These are phyloP conservation scores for Mirounga angustirostris DNA, from an alignment of 2,113 vertebrate species.

Conservation along the genomic window DNA sequence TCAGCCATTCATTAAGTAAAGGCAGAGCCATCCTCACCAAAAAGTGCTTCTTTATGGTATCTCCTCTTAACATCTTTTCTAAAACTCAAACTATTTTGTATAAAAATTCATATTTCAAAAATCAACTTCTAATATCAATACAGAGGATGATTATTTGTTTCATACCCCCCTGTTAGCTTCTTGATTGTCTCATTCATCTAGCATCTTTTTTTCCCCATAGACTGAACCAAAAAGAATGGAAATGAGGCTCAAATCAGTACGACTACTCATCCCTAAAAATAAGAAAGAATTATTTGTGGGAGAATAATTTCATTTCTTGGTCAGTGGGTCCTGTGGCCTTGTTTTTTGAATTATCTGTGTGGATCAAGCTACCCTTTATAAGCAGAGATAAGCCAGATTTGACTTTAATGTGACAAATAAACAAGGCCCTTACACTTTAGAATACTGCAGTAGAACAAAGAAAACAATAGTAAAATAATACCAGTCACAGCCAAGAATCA, in stretches of 20 bases:
- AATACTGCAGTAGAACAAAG: background rate
- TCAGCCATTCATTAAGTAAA: background rate
- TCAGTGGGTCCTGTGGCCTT: background rate
- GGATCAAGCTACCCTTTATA: background rate
- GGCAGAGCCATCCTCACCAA: background rate
- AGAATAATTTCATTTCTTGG: background rate
- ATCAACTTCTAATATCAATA: background rate
- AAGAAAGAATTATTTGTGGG: background rate
- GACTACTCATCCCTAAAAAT: background rate
- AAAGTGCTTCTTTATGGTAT: background rate
- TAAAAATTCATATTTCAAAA: background rate
- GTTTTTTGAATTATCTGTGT: background rate
- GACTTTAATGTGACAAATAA: background rate
- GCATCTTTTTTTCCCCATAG: background rate
- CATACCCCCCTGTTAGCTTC: background rate
- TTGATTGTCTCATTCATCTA: background rate
- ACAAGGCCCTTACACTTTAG: background rate
- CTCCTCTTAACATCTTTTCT: background rate
- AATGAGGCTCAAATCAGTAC: background rate
- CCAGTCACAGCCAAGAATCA: slow-evolving; percentile 31
- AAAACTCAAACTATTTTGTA: background rate
- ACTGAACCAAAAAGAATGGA: background rate
- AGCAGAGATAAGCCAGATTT: background rate
- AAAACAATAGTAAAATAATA: slow-evolving; percentile 29
- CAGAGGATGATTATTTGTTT: background rate